A percentile compares a stretch with the other conserved stretches of the same genome.
These are phyloP conservation scores for Bungarus multicinctus DNA, from an alignment of 2,113 vertebrate genomes.

Conservation along the genomic window DNA sequence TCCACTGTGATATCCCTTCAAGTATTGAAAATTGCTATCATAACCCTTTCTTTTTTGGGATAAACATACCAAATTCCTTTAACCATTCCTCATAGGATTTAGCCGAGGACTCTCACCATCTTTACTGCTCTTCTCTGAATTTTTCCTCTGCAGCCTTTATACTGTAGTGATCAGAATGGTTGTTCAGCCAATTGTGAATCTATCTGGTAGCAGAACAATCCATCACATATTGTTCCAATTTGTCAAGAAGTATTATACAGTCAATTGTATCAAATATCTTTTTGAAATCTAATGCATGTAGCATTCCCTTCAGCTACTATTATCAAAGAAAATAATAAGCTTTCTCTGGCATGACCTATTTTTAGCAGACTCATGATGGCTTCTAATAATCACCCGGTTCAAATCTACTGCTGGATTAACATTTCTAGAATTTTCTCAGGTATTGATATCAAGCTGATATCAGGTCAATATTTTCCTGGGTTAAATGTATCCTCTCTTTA, in stretches of 20 bases:
- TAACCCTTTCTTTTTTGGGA: neutral
- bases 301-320: neutral
- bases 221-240: neutral
- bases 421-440: neutral
- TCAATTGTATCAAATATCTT: neutral
- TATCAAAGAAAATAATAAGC: neutral
- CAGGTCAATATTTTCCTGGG: neutral
- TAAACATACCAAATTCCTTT: neutral
- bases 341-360: neutral
- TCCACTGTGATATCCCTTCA: neutral
- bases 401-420: neutral
- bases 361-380: neutral
- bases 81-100: neutral
- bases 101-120: neutral
- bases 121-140: neutral
- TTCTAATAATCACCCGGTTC: neutral
- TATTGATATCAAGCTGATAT: neutral
- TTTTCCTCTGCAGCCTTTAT: neutral
- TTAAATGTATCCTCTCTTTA: neutral
- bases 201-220: neutral
- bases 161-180: neutral
- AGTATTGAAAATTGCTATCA: neutral
- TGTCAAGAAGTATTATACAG: neutral
- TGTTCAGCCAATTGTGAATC: neutral
- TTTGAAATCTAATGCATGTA: neutral